Evolutionary conservation across 2,888 invertebrate genomes (phyloP).

Genomic region (Drosophila silvestris): DNA sequence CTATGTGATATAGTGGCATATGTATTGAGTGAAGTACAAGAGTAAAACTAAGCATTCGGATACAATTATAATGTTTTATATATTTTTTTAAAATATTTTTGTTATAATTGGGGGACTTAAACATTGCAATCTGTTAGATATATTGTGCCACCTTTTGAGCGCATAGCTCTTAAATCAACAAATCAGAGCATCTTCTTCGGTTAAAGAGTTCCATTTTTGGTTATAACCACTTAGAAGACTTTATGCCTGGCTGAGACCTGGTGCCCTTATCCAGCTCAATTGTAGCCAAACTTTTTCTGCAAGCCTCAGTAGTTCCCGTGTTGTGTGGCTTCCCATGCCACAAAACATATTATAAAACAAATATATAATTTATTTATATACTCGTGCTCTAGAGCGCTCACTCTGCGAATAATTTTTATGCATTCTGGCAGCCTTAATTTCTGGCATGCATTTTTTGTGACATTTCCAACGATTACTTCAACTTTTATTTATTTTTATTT

Average conservation of each 20-base stretch:
- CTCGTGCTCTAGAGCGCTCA: constrained; percentile 1
- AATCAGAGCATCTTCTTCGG: background rate
- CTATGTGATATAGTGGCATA: background rate
- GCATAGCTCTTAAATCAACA: background rate
- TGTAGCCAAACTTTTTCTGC: no score
- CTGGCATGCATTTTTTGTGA: constrained; percentile 27
- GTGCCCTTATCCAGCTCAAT: no score
- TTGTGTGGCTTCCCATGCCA: no score
- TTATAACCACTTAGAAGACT: no score
- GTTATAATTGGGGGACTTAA: no score
- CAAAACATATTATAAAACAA: no score
- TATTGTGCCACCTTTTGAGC: background rate
- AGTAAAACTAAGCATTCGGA: no score
- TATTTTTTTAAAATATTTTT: no score
- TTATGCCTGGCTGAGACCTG: no score
- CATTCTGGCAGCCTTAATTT: constrained; percentile 31
- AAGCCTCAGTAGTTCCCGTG: no score
- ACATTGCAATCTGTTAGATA: background rate
- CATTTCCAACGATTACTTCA: constrained; percentile 11
- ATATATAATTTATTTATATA: background rate
- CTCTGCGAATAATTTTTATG: constrained; percentile 16
- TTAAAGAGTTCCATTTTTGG: background rate
- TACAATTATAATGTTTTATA: no score
- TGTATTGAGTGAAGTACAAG: background rate
- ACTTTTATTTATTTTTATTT: background rate